Percentiles rank a stretch among this genome's conserved stretches.
phyloP scores from a whole-genome alignment of 30 jellyfish, hydroid and myxozoan species.

The Cassiopea andromeda region DNA sequence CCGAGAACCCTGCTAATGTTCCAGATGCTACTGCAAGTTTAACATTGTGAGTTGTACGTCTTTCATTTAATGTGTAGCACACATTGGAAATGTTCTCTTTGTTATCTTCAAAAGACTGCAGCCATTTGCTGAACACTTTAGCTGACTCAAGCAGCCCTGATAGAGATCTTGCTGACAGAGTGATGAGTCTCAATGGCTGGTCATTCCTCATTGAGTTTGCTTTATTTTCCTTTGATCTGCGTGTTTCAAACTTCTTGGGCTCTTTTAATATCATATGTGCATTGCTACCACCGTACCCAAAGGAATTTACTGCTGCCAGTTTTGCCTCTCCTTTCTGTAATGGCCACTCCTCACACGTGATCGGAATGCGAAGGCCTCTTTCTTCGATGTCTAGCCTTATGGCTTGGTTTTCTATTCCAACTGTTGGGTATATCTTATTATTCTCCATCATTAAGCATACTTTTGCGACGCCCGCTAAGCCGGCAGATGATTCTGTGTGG shows the following conservation, averaged over 20 bases:
- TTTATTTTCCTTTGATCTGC: neutral
- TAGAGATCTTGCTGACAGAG: constrained; percentile 54
- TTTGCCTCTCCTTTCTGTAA: neutral
- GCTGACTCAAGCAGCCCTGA: constrained; percentile 54
- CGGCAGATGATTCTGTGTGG: constrained; percentile 83
- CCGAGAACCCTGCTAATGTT: constrained; percentile 15
- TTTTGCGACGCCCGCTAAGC: constrained; percentile 80
- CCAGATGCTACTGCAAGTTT: constrained; percentile 57
- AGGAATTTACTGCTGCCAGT: constrained; percentile 72
- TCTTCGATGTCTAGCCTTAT: constrained; percentile 62
- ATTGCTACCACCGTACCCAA: constrained; percentile 83
- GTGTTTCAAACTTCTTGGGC: neutral
- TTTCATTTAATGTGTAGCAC: constrained; percentile 45
- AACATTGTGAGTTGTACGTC: constrained; percentile 58
- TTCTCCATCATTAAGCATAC: constrained; percentile 67
- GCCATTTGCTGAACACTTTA: constrained; percentile 48
- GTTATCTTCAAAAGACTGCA: constrained; percentile 44
- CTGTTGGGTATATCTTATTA: constrained; percentile 53
- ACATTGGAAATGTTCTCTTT: constrained; percentile 17
- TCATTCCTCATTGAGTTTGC: neutral
- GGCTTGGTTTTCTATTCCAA: constrained; percentile 55
- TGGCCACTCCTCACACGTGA: constrained; percentile 49
- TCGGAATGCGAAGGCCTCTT: constrained; percentile 39
- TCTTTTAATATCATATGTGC: constrained; percentile 65
- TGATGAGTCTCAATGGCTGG: constrained; percentile 30